phyloP scores from a whole-genome alignment of 1,140 invertebrate genomes.

The Camponotus floridanus region DNA sequence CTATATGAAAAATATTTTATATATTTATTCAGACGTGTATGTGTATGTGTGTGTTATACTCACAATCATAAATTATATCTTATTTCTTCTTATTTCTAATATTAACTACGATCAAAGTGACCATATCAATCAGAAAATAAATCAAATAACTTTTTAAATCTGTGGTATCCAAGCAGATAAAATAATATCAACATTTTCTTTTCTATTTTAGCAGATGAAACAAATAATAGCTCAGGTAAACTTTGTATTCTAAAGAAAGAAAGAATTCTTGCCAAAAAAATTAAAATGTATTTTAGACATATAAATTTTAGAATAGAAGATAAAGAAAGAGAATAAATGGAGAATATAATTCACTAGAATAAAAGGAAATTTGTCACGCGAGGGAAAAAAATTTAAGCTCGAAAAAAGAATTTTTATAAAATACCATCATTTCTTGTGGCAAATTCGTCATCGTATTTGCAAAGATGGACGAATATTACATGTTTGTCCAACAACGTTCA shows the following conservation, averaged over 20 bases:
- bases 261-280: not conserved
- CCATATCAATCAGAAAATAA: not conserved
- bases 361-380: constrained; percentile 30
- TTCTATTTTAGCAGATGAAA: not conserved
- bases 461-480: not conserved
- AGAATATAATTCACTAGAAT: constrained; percentile 14
- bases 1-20: not conserved
- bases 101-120: not conserved
- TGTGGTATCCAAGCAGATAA: not conserved
- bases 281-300: not conserved
- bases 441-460: constrained; percentile 40
- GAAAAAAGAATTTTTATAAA: not conserved
- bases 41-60: too few species aligned
- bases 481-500: not conserved
- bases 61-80: not conserved
- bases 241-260: not conserved
- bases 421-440: constrained; percentile 12
- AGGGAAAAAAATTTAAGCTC: not conserved
- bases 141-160: constrained; percentile 29
- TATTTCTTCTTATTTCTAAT: not conserved
- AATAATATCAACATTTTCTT: not conserved
- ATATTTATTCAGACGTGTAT: not conserved
- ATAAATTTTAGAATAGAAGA: constrained; percentile 6
- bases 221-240: not conserved
- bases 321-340: not conserved